Evolutionary conservation across 2,113 vertebrate genomes (phyloP).

Genomic region (Tachuris rubrigastra): DNA sequence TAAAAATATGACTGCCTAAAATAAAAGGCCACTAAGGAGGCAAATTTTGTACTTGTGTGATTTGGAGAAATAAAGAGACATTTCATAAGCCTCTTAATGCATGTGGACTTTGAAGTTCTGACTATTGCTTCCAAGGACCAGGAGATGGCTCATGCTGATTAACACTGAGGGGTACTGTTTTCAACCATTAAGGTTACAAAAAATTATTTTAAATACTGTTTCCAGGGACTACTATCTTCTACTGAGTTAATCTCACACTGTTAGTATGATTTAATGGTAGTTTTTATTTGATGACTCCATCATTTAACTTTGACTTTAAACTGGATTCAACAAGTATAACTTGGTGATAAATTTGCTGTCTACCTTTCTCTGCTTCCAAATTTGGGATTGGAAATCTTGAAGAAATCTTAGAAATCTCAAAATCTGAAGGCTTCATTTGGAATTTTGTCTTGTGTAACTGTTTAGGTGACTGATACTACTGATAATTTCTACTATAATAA

Average conservation of each 20-base stretch:
- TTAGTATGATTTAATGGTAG: not conserved
- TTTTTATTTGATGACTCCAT: not conserved
- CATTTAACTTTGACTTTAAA: not conserved
- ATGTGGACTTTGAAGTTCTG: not conserved
- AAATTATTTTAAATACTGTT: not conserved
- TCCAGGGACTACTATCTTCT: not conserved
- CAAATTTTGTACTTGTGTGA: not conserved
- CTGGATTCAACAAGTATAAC: not conserved
- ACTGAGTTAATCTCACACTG: not conserved
- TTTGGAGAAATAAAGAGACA: not conserved
- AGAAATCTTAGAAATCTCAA: not conserved
- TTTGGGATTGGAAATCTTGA: not conserved
- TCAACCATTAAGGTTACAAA: not conserved
- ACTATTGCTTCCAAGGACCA: not conserved
- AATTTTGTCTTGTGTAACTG: not conserved
- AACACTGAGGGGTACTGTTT: not conserved
- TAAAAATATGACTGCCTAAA: not conserved
- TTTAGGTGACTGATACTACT: not conserved
- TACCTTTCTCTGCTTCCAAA: not conserved
- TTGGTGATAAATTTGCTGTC: not conserved
- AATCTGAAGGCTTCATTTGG: not conserved
- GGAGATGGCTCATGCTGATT: not conserved
- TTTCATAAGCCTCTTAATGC: not conserved
- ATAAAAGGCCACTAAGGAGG: not conserved
- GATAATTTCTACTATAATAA: not conserved